A percentile compares a stretch with the other conserved stretches of the same genome.
Evolutionary conservation across 2,113 vertebrate species (phyloP).

Genomic region (Oplegnathus fasciatus): DNA sequence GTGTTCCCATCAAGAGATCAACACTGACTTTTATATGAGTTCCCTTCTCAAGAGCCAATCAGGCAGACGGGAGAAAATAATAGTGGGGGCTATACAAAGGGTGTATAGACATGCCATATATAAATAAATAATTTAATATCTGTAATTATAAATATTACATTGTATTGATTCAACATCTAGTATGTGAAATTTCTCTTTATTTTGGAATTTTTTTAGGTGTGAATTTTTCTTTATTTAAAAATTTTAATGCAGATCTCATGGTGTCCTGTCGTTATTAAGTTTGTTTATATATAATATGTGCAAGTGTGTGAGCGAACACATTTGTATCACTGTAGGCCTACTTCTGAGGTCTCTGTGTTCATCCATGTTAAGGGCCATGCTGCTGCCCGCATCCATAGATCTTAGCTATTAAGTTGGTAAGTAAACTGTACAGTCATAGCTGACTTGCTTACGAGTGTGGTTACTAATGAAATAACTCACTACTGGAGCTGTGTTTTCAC

Average conservation of each 20-base stretch:
- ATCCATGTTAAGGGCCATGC: too few species aligned
- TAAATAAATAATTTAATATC: slow-evolving; percentile 78
- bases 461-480: background rate
- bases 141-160: slow-evolving; percentile 81
- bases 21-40: slow-evolving; percentile 50
- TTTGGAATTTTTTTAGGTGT: slow-evolving; percentile 77
- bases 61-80: slow-evolving; percentile 38
- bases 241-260: slow-evolving; percentile 64
- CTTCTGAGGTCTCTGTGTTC: background rate
- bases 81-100: slow-evolving; percentile 47
- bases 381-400: background rate
- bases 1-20: slow-evolving; percentile 31
- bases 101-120: slow-evolving; percentile 80
- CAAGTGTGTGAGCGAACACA: too few species aligned
- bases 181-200: slow-evolving; percentile 76
- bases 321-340: background rate
- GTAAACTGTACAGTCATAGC: background rate
- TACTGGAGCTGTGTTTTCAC: background rate
- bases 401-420: background rate
- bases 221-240: slow-evolving; percentile 83
- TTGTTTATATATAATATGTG: too few species aligned
- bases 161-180: slow-evolving; percentile 78
- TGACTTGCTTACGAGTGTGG: background rate
- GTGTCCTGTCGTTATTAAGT: slow-evolving; percentile 70
- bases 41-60: slow-evolving; percentile 54